Evolutionary conservation across 2,888 invertebrate genomes (phyloP).

Genomic region (Netelia melanura): DNA sequence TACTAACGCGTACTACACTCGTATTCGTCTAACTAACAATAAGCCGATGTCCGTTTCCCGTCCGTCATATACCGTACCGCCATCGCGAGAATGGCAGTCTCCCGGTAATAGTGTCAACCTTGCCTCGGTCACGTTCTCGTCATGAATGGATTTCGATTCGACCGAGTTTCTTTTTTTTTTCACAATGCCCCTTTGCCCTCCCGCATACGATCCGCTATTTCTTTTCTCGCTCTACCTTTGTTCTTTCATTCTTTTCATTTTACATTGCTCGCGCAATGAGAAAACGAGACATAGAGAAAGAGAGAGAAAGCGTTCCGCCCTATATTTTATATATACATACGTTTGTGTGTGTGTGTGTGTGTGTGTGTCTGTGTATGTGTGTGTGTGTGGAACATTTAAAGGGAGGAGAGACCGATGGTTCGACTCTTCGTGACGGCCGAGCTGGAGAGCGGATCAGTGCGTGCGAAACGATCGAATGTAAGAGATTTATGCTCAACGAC

Average conservation of each 20-base stretch:
- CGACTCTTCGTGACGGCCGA: conserved; percentile 66
- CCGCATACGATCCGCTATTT: conserved; percentile 31
- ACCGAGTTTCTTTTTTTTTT: conserved; percentile 63
- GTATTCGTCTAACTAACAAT: background rate
- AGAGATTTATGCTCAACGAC: conserved; percentile 61
- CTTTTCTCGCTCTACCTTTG: conserved; percentile 34
- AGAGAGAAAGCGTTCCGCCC: background rate
- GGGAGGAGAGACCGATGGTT: conserved; percentile 46
- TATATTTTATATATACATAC: conserved; percentile 26
- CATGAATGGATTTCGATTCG: conserved; percentile 79
- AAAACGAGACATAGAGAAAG: conserved; percentile 5
- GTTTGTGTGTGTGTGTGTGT: background rate
- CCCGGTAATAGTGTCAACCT: conserved; percentile 79
- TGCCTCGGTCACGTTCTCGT: conserved; percentile 80
- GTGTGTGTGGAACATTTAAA: conserved; percentile 37
- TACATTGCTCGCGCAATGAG: conserved; percentile 23
- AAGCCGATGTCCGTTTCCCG: conserved; percentile 53
- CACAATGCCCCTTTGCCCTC: background rate
- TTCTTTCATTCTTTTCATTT: conserved; percentile 63
- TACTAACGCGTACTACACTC: background rate
- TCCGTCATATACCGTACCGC: conserved; percentile 54
- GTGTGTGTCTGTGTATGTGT: background rate
- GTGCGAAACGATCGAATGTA: conserved; percentile 66
- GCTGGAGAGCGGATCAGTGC: conserved; percentile 68
- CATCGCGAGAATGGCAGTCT: conserved; percentile 36